Evolutionary conservation across 2,797 vertebrate genomes (phyloP).

Genomic region (Liparis tanakae): DNA sequence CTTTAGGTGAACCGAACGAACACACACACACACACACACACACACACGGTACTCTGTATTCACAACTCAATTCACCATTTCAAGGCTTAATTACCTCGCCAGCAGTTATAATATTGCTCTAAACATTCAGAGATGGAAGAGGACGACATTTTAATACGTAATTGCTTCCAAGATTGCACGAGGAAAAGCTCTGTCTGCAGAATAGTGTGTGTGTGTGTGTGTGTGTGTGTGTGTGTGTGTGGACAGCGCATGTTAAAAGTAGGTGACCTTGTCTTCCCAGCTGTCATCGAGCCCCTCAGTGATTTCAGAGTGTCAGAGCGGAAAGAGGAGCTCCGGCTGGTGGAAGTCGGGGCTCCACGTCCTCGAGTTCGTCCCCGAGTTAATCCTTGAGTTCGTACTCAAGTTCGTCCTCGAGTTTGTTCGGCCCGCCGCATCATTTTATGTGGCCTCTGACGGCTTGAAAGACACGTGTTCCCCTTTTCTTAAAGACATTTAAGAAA

Average conservation of each 20-base stretch:
- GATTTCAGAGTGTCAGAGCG: slow-evolving; percentile 70
- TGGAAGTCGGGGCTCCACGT: no score
- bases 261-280: slow-evolving; percentile 71
- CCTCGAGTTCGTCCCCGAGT: no score
- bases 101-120: slow-evolving; percentile 75
- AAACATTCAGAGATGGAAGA: slow-evolving; percentile 71
- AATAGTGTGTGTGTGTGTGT: slow-evolving; percentile 36
- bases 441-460: no score
- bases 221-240: slow-evolving; percentile 18
- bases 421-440: no score
- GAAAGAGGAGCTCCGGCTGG: slow-evolving; percentile 49
- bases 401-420: no score
- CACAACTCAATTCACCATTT: slow-evolving; percentile 62
- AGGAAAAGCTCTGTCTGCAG: slow-evolving; percentile 64
- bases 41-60: slow-evolving; percentile 50
- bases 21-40: neutral
- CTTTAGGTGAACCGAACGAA: slow-evolving; percentile 52
- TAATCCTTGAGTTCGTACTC: no score
- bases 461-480: no score
- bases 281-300: slow-evolving; percentile 69
- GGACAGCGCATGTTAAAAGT: slow-evolving; percentile 63
- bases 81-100: slow-evolving; percentile 73
- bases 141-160: slow-evolving; percentile 72
- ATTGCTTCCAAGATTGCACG: slow-evolving; percentile 71
- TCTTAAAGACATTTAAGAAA: no score